Evolutionary conservation across 2,888 invertebrate species (phyloP).

Genomic region (Acholoe squamosa): DNA sequence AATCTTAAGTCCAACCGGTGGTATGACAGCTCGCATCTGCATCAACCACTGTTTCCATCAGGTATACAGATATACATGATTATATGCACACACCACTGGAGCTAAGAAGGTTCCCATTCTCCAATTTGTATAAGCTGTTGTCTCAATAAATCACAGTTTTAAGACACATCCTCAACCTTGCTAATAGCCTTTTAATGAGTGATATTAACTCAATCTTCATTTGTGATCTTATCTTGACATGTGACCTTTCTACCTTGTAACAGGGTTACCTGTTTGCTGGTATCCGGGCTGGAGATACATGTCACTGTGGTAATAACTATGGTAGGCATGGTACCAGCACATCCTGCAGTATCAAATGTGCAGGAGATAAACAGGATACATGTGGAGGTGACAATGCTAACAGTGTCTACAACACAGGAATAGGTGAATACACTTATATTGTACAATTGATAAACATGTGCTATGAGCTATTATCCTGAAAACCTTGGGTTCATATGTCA

Average conservation of each 20-base stretch:
- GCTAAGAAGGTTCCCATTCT: too few species aligned
- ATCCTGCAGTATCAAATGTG: background rate
- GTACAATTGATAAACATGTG: too few species aligned
- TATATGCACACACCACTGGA: too few species aligned
- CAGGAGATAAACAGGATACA: background rate
- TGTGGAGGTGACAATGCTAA: conserved; percentile 37
- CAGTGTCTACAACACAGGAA: conserved; percentile 50
- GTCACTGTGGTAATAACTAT: conserved; percentile 53
- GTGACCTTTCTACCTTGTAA: background rate
- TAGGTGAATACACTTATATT: conserved; percentile 1
- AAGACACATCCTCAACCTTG: too few species aligned
- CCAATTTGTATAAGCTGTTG: too few species aligned
- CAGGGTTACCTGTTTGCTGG: conserved; percentile 61
- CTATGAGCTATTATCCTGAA: too few species aligned
- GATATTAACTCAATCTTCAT: too few species aligned
- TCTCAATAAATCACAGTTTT: too few species aligned
- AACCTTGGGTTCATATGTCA: too few species aligned
- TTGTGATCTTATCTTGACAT: background rate
- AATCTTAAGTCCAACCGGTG: conserved; percentile 32
- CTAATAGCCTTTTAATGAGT: too few species aligned
- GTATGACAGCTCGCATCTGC: conserved; percentile 55
- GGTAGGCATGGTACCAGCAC: conserved; percentile 47
- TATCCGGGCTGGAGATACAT: conserved; percentile 7
- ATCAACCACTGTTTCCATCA: conserved; percentile 59
- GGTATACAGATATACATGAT: background rate